Percentiles rank a stretch among this genome's conserved stretches.
Conservation (phyloP, 2,113 vertebrate genomes). For the human region DNA sequence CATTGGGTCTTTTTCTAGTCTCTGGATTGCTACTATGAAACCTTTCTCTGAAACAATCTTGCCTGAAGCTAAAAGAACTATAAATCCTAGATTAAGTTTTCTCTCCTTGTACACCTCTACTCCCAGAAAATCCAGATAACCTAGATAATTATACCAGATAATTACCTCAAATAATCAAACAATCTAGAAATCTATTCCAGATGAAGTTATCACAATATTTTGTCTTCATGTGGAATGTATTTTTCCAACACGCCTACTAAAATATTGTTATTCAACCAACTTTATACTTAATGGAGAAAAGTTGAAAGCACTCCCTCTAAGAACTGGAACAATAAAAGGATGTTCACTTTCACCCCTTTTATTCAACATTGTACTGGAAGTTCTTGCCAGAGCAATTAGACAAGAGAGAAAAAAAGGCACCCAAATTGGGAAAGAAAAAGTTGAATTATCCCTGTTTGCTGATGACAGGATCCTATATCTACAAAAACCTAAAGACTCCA, state of each 20-base stretch:
- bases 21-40: neutral
- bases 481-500: no score
- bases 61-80: neutral
- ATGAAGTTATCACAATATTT: neutral
- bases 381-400: no score
- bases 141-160: neutral
- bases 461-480: no score
- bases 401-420: no score
- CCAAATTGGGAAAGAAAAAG: no score
- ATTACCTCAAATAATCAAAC: neutral
- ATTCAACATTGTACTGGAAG: no score
- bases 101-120: neutral
- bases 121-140: neutral
- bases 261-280: neutral
- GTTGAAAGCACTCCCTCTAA: no score
- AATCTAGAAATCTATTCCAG: neutral
- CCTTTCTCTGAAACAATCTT: constrained; percentile 1
- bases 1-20: neutral
- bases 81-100: neutral
- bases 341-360: no score
- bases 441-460: no score
- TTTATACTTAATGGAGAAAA: no score
- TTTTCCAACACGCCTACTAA: neutral
- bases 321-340: no score
- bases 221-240: neutral